These are phyloP conservation scores for Hanleya hanleyi DNA, from an alignment of 2,888 invertebrate species.

Conservation along the genomic window DNA sequence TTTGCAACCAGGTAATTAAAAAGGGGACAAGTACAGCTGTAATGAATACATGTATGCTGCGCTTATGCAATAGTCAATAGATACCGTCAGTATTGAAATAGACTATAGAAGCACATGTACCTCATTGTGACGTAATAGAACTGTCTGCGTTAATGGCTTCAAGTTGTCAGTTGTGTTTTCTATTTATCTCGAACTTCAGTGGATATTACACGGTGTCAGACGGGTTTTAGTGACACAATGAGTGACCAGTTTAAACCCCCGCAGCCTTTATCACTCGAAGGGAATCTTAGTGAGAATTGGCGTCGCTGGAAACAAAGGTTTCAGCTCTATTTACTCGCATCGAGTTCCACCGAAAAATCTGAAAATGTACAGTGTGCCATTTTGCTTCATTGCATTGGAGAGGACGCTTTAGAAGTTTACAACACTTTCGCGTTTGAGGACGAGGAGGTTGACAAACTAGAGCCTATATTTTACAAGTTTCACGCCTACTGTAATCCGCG, in stretches of 20 bases:
- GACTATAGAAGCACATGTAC: too few relatives aligned
- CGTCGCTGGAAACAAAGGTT: constrained; percentile 18
- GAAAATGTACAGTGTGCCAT: constrained; percentile 21
- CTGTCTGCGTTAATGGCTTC: too few relatives aligned
- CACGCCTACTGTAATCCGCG: constrained; percentile 26
- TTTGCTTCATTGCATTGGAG: constrained; percentile 17
- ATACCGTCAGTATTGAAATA: too few relatives aligned
- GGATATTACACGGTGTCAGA: constrained; percentile 8
- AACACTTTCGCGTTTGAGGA: constrained; percentile 16
- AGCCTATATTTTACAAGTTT: too few relatives aligned
- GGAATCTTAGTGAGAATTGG: constrained; percentile 8
- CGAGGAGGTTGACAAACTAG: constrained; percentile 7
- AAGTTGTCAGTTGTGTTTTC: too few relatives aligned
- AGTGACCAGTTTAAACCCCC: not conserved
- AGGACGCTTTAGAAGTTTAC: constrained; percentile 25
- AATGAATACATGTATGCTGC: too few relatives aligned
- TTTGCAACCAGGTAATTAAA: too few relatives aligned
- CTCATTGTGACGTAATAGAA: too few relatives aligned
- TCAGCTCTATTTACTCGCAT: constrained; percentile 17
- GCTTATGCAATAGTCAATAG: too few relatives aligned
- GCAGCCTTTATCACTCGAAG: not conserved
- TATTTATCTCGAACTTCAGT: too few relatives aligned
- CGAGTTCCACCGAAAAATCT: not conserved
- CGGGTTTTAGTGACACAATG: not conserved
- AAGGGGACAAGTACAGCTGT: too few relatives aligned